Evolutionary conservation across 2,888 invertebrate species (phyloP).

Genomic region (Hipparchia semele): DNA sequence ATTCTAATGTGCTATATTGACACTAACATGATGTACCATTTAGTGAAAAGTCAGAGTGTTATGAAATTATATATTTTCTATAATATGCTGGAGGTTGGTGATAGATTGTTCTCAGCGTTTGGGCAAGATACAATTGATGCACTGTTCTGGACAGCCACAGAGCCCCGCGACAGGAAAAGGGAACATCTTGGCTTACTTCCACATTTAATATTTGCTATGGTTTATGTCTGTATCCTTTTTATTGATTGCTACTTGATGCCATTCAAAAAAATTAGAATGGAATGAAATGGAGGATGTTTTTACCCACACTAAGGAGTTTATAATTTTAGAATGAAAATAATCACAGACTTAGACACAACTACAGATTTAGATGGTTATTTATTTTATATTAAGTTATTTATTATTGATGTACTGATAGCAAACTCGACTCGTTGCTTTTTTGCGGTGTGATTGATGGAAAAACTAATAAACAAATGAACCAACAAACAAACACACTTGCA

Average conservation of each 20-base stretch:
- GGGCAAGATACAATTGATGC: slow-evolving; percentile 99
- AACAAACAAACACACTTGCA: too few relatives aligned
- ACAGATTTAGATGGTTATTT: too few relatives aligned
- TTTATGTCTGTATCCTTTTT: slow-evolving; percentile 96
- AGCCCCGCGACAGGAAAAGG: slow-evolving; percentile 91
- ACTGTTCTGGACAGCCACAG: slow-evolving; percentile 99
- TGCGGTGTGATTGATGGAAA: too few relatives aligned
- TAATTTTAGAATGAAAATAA: too few relatives aligned
- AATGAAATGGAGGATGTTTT: too few relatives aligned
- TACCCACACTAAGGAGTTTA: too few relatives aligned
- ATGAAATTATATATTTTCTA: slow-evolving; percentile 99
- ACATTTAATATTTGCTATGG: slow-evolving; percentile 95
- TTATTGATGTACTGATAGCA: too few relatives aligned
- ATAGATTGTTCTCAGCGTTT: slow-evolving; percentile 97
- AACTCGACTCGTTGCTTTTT: too few relatives aligned
- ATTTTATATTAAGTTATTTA: too few relatives aligned
- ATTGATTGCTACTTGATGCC: slow-evolving; percentile 9
- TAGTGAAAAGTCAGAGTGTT: slow-evolving; percentile 98
- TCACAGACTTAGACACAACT: too few relatives aligned
- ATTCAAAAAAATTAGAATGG: too few relatives aligned
- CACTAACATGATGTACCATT: slow-evolving; percentile 98
- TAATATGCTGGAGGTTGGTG: slow-evolving; percentile 99
- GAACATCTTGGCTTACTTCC: slow-evolving; percentile 94
- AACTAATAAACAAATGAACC: too few relatives aligned
- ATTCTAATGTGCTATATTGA: slow-evolving; percentile 95